Evolutionary conservation across 2,888 invertebrate species (phyloP), one percentile per base, ranked within the genome.

Genomic region (Tromatobia lineatoria): DNA sequence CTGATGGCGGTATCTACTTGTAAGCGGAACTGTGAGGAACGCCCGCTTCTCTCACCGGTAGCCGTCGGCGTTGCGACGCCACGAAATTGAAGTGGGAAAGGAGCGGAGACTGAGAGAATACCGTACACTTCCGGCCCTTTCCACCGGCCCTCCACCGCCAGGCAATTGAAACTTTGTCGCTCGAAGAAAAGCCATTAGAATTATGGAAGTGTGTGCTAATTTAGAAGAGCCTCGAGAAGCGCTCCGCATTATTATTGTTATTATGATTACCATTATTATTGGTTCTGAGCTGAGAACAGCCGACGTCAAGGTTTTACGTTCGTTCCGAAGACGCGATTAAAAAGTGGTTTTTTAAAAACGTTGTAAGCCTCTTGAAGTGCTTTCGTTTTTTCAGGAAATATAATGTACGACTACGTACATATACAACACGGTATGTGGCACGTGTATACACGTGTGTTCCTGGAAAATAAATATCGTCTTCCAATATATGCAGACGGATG

Each of bases 181-280:
- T 54, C 83, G 67, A 80, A 67, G 83, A 83, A 80, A 80, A 83
- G 76, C 83, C 77, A 83, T 80, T 83, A 80, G 73, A 83, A 83
- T 83, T 83, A 83, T 80, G 80, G 59, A 80, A 83, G 73, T 80
- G 77, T 77, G 83, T 80, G 80, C 80, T 77, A 80, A 83, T 83
- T 83, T 69, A 45, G 66, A 61, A 59, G 23, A 76, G 76, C 52
- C 38, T 71, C 10, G 64, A 34, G 76, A 59, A 20, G 54, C 42
- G 38, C 64, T 66, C 18, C 82, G 57, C 67, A 66, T 71, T 67
- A 57, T 73, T 71, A 76, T 76, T 57, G 69, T 74, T 52, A 78
- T 82, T 79, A 70, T 71, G 70, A 70, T 79, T 73, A 82, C 78
- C 67, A 57, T 74, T 59, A 77, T 77, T 73, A 82, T 64, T 57